These are phyloP conservation scores for Megaceryle maxima DNA, from an alignment of 2,113 vertebrate species.

Conservation along the genomic window DNA sequence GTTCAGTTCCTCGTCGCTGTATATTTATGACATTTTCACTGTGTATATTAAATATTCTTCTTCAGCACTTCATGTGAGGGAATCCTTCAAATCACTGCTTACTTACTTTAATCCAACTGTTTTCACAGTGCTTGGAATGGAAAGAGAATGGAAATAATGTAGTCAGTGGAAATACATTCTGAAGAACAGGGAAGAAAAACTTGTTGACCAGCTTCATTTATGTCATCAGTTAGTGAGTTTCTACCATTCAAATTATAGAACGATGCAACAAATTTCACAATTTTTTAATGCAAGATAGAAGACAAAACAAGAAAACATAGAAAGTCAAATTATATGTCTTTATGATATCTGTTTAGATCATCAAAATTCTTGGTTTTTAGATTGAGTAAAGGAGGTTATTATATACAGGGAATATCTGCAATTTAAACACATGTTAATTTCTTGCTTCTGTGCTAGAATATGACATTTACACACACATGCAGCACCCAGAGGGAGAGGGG, in stretches of 20 bases:
- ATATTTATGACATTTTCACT: background rate
- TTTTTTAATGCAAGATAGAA: background rate
- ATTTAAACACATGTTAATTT: constrained; percentile 7
- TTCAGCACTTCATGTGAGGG: background rate
- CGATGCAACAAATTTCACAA: background rate
- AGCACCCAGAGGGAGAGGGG: background rate
- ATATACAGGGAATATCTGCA: background rate
- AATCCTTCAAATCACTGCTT: background rate
- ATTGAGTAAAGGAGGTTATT: background rate
- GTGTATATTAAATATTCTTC: background rate
- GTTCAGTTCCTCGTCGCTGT: background rate
- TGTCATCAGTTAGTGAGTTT: background rate
- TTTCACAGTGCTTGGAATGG: background rate
- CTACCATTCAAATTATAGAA: background rate
- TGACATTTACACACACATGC: background rate
- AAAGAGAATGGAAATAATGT: background rate
- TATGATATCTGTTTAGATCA: background rate
- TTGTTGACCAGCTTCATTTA: background rate
- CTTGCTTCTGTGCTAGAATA: background rate
- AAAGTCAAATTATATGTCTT: background rate
- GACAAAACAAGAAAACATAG: background rate
- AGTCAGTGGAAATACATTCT: background rate
- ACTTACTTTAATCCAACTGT: background rate
- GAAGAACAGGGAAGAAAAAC: background rate
- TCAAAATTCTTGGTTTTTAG: background rate